phyloP scores from a whole-genome alignment of 2,797 vertebrate genomes.

The Sitta carolinensis region DNA sequence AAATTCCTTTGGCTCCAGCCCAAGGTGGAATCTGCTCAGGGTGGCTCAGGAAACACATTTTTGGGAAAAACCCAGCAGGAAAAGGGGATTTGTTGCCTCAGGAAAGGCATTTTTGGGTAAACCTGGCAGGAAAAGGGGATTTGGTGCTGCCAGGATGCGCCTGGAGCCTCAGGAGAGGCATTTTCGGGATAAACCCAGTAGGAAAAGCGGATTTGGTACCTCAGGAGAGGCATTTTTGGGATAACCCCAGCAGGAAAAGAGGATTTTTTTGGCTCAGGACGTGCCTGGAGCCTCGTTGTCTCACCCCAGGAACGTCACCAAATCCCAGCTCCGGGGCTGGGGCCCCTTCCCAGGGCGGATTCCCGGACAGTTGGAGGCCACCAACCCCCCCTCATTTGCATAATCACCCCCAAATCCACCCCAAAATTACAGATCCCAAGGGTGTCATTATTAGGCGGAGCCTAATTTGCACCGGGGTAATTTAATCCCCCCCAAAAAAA shows the following conservation, averaged over 20 bases:
- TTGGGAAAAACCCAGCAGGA: too few relatives aligned
- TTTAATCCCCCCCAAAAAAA: constrained; percentile 12
- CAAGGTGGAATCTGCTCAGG: neutral
- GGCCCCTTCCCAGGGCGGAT: neutral
- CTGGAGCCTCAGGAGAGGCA: neutral
- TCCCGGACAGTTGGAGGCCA: neutral
- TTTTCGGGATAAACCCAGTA: neutral
- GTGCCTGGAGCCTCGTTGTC: neutral
- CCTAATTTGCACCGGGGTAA: constrained; percentile 59
- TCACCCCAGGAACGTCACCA: neutral
- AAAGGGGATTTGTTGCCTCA: too few relatives aligned
- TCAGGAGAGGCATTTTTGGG: neutral
- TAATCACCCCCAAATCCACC: neutral
- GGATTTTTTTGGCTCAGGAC: neutral
- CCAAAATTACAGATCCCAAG: constrained; percentile 69
- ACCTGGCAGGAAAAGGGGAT: too few relatives aligned
- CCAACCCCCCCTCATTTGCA: neutral
- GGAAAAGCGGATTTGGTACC: neutral
- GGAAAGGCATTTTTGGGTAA: neutral
- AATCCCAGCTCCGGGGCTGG: neutral
- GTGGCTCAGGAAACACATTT: too few relatives aligned
- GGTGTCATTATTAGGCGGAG: constrained; percentile 74
- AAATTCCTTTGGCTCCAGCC: neutral
- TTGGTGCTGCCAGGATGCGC: neutral
- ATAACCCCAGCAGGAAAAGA: neutral